phyloP scores from a whole-genome alignment of 2,113 vertebrate species.

The Guaruba guarouba region DNA sequence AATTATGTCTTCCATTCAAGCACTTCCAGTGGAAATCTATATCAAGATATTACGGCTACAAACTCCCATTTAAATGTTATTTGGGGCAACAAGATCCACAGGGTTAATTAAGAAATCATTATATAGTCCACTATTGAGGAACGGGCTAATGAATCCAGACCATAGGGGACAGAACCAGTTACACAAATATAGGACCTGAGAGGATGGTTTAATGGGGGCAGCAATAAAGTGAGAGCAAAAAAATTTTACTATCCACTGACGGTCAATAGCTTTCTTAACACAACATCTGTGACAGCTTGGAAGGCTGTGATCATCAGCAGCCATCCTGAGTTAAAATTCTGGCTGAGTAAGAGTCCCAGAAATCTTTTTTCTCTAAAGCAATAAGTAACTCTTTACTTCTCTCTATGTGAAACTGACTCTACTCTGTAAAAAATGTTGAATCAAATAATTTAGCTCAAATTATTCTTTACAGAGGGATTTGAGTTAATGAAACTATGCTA shows the following conservation, averaged over 20 bases:
- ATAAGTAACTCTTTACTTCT: background rate
- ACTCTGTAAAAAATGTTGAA: background rate
- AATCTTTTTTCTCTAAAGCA: background rate
- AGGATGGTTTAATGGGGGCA: conserved; percentile 58
- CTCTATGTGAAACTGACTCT: background rate
- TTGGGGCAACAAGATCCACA: conserved; percentile 44
- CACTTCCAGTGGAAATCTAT: conserved; percentile 33
- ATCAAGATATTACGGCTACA: conserved; percentile 23
- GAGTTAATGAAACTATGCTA: background rate
- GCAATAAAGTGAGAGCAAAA: conserved; percentile 63
- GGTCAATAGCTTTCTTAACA: conserved; percentile 59
- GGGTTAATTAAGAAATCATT: conserved; percentile 65
- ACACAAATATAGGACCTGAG: conserved; percentile 60
- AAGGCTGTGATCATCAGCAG: background rate
- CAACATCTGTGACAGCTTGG: conserved; percentile 58
- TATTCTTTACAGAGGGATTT: background rate
- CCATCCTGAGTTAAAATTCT: background rate
- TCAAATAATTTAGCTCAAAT: background rate
- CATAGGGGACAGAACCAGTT: conserved; percentile 29
- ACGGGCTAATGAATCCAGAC: conserved; percentile 18
- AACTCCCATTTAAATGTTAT: conserved; percentile 49
- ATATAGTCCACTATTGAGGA: background rate
- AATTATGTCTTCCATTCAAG: conserved; percentile 4
- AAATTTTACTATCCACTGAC: conserved; percentile 50
- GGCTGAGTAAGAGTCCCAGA: background rate